Evolutionary conservation across 92 coral and sea anemone genomes (phyloP).

Genomic region (Actinernus sp.): DNA sequence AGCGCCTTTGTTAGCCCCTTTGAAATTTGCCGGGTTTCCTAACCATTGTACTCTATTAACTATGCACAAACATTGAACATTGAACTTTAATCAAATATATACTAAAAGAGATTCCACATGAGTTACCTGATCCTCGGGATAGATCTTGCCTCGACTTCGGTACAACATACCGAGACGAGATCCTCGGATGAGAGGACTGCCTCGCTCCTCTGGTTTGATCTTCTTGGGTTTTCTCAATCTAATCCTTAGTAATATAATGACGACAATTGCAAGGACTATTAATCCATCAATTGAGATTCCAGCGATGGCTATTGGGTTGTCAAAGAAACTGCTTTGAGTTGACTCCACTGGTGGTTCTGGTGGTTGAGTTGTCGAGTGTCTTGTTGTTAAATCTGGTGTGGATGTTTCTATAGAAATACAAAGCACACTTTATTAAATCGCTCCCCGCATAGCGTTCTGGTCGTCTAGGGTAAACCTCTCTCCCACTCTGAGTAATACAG

Average conservation of each 20-base stretch:
- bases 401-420: neutral
- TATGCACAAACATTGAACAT: no score
- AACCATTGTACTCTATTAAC: no score
- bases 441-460: no score
- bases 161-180: slow-evolving; percentile 8
- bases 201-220: neutral
- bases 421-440: no score
- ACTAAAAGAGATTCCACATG: no score
- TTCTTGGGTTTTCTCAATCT: neutral
- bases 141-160: slow-evolving; percentile 1
- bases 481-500: no score
- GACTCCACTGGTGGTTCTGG: slow-evolving; percentile 4
- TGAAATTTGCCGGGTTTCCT: no score
- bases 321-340: slow-evolving; percentile 15
- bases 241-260: slow-evolving; percentile 6
- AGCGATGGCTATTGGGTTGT: slow-evolving; percentile 4
- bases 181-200: slow-evolving; percentile 19
- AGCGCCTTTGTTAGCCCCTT: no score
- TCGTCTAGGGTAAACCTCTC: no score
- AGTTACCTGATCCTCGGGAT: slow-evolving; percentile 1
- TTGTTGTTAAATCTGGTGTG: neutral
- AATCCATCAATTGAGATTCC: slow-evolving; percentile 10
- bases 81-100: no score
- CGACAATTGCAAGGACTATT: neutral
- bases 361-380: neutral